Evolutionary conservation across 2,888 invertebrate species (phyloP).

Genomic region (Theretra japonica): DNA sequence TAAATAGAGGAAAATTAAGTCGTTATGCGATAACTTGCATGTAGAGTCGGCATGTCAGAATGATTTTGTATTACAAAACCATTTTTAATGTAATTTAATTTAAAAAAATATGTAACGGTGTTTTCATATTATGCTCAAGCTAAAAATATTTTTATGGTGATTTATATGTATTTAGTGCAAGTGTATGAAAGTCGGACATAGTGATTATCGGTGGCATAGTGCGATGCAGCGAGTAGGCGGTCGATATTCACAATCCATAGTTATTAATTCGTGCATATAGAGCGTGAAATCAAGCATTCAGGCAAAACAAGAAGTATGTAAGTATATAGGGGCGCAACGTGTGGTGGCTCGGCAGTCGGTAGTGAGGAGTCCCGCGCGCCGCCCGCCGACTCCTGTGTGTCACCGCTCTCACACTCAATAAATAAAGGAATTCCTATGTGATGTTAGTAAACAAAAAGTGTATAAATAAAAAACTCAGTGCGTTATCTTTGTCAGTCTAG

Average conservation of each 20-base stretch:
- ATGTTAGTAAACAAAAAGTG: slow-evolving; percentile 82
- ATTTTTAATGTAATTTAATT: too few relatives aligned
- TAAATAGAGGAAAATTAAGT: too few relatives aligned
- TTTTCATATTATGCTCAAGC: not conserved
- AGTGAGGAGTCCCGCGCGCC: slow-evolving; percentile 59
- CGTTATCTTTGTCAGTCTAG: slow-evolving; percentile 65
- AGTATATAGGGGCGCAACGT: slow-evolving; percentile 77
- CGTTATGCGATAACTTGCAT: too few relatives aligned
- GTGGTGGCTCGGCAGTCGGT: slow-evolving; percentile 67
- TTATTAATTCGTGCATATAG: slow-evolving; percentile 79
- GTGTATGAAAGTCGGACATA: slow-evolving; percentile 60
- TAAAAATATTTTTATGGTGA: not conserved
- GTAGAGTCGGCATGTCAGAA: too few relatives aligned
- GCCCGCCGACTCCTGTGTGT: slow-evolving; percentile 48
- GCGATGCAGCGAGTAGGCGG: slow-evolving; percentile 43
- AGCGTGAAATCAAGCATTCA: slow-evolving; percentile 80
- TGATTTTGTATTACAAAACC: too few relatives aligned
- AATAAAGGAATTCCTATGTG: slow-evolving; percentile 70
- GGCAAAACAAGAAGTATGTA: slow-evolving; percentile 73
- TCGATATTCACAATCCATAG: slow-evolving; percentile 69
- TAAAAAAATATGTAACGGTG: too few relatives aligned
- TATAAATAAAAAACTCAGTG: slow-evolving; percentile 72
- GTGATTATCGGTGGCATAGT: slow-evolving; percentile 51
- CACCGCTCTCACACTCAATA: slow-evolving; percentile 41
- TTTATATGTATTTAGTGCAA: slow-evolving; percentile 1